Percentiles rank a stretch among this genome's conserved stretches.
These are phyloP conservation scores for Megamerina dolium DNA, from an alignment of 2,888 invertebrate genomes.

Conservation along the genomic window DNA sequence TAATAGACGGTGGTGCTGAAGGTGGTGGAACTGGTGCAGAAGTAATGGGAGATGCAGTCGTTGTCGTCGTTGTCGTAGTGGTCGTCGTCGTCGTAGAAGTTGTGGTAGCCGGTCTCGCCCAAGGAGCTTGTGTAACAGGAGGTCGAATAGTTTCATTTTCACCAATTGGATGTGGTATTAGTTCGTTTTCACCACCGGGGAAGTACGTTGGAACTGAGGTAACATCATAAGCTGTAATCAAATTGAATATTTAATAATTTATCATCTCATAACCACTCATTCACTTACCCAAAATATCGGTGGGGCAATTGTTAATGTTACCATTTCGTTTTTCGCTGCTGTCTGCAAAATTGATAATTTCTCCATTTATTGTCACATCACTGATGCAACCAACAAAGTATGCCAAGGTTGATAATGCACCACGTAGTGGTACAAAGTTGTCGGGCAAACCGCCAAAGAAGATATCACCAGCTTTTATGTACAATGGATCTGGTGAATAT, in stretches of 20 bases:
- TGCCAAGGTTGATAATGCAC: conserved; percentile 54
- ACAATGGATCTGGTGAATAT: conserved; percentile 55
- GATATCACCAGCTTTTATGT: conserved; percentile 63
- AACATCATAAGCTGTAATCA: conserved; percentile 38
- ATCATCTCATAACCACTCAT: background rate
- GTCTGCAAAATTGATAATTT: conserved; percentile 71
- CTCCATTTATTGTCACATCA: conserved; percentile 83
- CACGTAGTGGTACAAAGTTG: conserved; percentile 52
- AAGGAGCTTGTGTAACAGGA: conserved; percentile 34
- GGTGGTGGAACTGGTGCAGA: conserved; percentile 8
- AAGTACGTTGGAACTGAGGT: conserved; percentile 33
- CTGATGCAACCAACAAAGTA: conserved; percentile 87
- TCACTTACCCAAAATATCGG: conserved; percentile 37
- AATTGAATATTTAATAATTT: background rate
- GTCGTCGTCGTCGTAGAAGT: conserved; percentile 23
- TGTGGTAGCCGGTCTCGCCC: conserved; percentile 25
- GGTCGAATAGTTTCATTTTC: conserved; percentile 46
- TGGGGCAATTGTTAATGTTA: conserved; percentile 57
- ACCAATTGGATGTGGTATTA: conserved; percentile 29
- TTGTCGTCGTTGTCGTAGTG: conserved; percentile 36
- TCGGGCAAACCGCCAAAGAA: conserved; percentile 83
- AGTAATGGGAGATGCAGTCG: conserved; percentile 24
- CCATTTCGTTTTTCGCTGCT: conserved; percentile 57
- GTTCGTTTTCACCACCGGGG: conserved; percentile 34
- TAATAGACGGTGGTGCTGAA: conserved; percentile 1